These are phyloP conservation scores for Amitus sp. DNA, from an alignment of 2,888 invertebrate genomes.

Conservation along the genomic window DNA sequence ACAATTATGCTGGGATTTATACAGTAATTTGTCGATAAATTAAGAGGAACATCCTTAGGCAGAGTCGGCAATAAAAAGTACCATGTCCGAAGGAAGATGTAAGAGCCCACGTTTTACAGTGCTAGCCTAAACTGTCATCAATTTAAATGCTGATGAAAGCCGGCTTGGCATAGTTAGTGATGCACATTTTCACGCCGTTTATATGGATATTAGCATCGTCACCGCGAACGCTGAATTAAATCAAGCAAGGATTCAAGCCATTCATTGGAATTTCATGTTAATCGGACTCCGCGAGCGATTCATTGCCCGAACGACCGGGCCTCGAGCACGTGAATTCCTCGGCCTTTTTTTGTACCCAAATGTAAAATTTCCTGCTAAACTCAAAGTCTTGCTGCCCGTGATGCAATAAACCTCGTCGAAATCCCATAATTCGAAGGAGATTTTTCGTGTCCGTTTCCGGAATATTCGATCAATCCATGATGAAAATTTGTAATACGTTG, in stretches of 20 bases:
- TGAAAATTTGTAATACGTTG: too few relatives aligned
- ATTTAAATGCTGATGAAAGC: slow-evolving; percentile 53
- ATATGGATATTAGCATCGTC: slow-evolving; percentile 47
- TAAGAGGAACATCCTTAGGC: neutral
- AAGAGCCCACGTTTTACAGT: slow-evolving; percentile 14
- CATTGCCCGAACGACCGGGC: neutral
- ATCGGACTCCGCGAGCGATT: slow-evolving; percentile 28
- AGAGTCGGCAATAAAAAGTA: slow-evolving; percentile 4
- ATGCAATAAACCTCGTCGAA: too few relatives aligned
- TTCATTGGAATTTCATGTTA: slow-evolving; percentile 57
- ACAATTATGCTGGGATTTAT: slow-evolving; percentile 11
- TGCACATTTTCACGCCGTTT: slow-evolving; percentile 50
- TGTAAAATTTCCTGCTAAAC: neutral
- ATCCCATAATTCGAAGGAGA: too few relatives aligned
- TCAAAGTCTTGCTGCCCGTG: too few relatives aligned
- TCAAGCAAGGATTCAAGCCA: slow-evolving; percentile 51
- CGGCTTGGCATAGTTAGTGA: slow-evolving; percentile 30
- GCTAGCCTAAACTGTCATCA: slow-evolving; percentile 45
- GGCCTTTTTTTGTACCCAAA: neutral
- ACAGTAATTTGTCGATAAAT: slow-evolving; percentile 17
- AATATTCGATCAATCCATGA: too few relatives aligned
- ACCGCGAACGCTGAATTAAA: slow-evolving; percentile 51
- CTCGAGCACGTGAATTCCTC: neutral
- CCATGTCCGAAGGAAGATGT: slow-evolving; percentile 11
- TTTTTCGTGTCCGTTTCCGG: too few relatives aligned